A percentile compares a stretch with the other conserved stretches of the same genome.
These are phyloP conservation scores for Luperina testacea DNA, from an alignment of 2,888 invertebrate genomes.

Conservation along the genomic window DNA sequence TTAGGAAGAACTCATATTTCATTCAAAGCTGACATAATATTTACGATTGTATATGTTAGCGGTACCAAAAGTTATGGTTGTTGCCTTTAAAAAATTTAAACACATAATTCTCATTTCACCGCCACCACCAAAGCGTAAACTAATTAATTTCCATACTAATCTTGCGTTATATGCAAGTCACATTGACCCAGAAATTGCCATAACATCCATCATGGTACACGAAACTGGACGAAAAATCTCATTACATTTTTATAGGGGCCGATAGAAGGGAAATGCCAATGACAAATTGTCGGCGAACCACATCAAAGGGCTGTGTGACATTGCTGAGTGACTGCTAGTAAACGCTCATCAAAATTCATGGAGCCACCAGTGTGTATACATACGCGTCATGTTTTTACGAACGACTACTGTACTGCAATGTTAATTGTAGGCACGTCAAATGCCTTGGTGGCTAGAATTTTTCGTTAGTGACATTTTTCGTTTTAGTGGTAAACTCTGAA, in stretches of 20 bases:
- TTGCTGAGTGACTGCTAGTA: conserved; percentile 66
- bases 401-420: conserved; percentile 13
- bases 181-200: conserved; percentile 65
- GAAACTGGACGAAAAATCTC: conserved; percentile 54
- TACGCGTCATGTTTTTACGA: conserved; percentile 57
- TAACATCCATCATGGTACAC: conserved; percentile 51
- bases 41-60: conserved; percentile 10
- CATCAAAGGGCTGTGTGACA: conserved; percentile 61
- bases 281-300: conserved; percentile 61
- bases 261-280: conserved; percentile 59
- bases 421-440: conserved; percentile 20
- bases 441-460: conserved; percentile 27
- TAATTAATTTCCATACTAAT: conserved; percentile 53
- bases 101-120: conserved; percentile 33
- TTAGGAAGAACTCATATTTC: conserved; percentile 18
- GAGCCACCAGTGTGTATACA: conserved; percentile 60
- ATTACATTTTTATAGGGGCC: conserved; percentile 59
- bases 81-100: conserved; percentile 33
- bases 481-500: neutral
- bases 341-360: conserved; percentile 77
- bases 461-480: neutral
- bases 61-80: conserved; percentile 4
- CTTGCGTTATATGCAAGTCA: conserved; percentile 53
- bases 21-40: conserved; percentile 20
- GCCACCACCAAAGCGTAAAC: conserved; percentile 24